phyloP scores from a whole-genome alignment of 2,797 vertebrate genomes.

The Acipenser oxyrinchus region DNA sequence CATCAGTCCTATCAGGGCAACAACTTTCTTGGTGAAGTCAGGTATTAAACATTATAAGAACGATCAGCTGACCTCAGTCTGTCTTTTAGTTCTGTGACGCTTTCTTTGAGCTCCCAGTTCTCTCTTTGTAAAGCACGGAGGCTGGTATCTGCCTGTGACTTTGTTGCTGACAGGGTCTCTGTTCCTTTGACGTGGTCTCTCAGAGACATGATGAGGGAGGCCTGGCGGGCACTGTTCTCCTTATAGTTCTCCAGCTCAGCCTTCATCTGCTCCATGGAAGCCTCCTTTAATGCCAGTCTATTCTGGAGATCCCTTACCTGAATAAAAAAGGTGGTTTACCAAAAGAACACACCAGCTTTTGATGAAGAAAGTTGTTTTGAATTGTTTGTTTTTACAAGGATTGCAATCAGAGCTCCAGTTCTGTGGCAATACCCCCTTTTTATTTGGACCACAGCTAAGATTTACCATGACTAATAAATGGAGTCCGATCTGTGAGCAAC shows the following conservation, averaged over 20 bases:
- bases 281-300: constrained; percentile 33
- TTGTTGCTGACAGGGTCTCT: constrained; percentile 24
- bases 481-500: too few relatives aligned
- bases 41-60: not conserved
- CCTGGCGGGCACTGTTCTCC: constrained; percentile 32
- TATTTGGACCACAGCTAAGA: too few relatives aligned
- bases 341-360: too few relatives aligned
- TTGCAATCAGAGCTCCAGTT: too few relatives aligned
- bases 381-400: too few relatives aligned
- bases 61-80: constrained; percentile 31
- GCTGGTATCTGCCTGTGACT: constrained; percentile 28
- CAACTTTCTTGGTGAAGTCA: too few relatives aligned
- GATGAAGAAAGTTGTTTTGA: too few relatives aligned
- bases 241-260: constrained; percentile 34
- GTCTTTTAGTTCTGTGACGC: constrained; percentile 35
- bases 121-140: constrained; percentile 31
- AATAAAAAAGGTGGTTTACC: constrained; percentile 8
- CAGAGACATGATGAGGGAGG: constrained; percentile 32
- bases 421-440: too few relatives aligned
- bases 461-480: too few relatives aligned
- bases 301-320: constrained; percentile 39
- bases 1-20: too few relatives aligned
- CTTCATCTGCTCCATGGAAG: constrained; percentile 30
- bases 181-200: constrained; percentile 29
- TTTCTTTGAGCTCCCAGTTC: constrained; percentile 35